Base-by-base conservation (phyloP, 2,888 invertebrate species). In the Zeuzera pyrina region DNA sequence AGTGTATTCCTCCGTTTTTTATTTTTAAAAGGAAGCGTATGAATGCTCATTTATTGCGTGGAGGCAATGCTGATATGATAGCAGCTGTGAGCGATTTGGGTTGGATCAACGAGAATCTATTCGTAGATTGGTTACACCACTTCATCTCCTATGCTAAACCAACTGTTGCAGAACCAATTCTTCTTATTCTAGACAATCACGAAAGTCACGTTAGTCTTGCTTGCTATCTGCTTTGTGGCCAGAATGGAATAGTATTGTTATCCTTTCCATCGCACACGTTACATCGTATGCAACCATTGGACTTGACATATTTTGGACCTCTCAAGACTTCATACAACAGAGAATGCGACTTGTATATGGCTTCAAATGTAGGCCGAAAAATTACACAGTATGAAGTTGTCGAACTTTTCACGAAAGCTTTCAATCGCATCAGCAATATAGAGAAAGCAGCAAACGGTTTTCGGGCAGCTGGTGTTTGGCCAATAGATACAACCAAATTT, bases 1-100 rank as follows among this genome's bases (percentile, higher is more conserved):
- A 22, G n/a, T 54, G 39, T 36, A 29, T 61, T 16, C 50, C 54
- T 11, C 57, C 55, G n/a, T 38, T 57, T 45, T 49, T 57, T 27
- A 52, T 62, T 12, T 57, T 47, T 35, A 50, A 47, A 3, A 29
- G 49, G 21, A 44, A 51, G 32, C 34, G 42, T 31, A 49, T 53
- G 49, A 42, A 38, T 19, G 31, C 34, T 23, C 33, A 32, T 7
- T 36, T 30, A 12, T 15, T 35, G 29, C 26, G 21, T 30, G 41
- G 43, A 26, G 33, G 10, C 33, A 34, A 12, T 38, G 10, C 13
- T 22, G 15, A 34, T 15, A 34, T 34, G 34, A 23, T 34, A 25
- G 36, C 30, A 13, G 24, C 29, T 11, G 29, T 33, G 10, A 30
- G 31, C 22, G 42, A 40, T 31, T 41, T 36, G 7, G 38, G 42